Evolutionary conservation across 1,140 invertebrate species (phyloP).

Genomic region (Penaeus chinensis): DNA sequence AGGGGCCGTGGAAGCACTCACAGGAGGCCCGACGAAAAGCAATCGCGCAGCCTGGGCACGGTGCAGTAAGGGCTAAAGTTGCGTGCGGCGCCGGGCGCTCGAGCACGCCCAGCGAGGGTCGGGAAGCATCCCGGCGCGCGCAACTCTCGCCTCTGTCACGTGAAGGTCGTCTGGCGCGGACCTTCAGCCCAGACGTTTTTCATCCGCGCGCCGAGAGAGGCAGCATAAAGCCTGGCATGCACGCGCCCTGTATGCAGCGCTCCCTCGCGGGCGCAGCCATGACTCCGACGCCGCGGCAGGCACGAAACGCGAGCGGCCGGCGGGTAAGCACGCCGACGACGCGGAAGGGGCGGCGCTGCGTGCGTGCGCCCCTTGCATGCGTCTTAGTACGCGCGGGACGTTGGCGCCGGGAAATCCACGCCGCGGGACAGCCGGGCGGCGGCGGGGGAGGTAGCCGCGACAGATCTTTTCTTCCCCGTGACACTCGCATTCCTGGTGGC

Average conservation of each 20-base stretch:
- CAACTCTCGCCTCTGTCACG: constrained; percentile 31
- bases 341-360: not conserved
- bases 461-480: no score
- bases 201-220: not conserved
- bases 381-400: constrained; percentile 35
- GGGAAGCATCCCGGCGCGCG: not conserved
- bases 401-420: constrained; percentile 52
- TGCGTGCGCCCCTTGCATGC: not conserved
- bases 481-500: no score
- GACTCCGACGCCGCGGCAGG: not conserved
- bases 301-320: no score
- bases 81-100: constrained; percentile 1
- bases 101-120: constrained; percentile 13
- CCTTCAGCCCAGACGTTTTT: constrained; percentile 52
- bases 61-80: not conserved
- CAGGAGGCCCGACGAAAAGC: no score
- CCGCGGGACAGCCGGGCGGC: not conserved
- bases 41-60: not conserved
- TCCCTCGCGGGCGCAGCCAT: not conserved
- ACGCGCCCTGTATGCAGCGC: not conserved
- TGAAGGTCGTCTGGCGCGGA: constrained; percentile 34
- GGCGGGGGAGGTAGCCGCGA: not conserved
- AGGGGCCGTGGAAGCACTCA: not conserved
- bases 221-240: not conserved
- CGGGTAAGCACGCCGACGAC: not conserved